Conservation (phyloP, 2,113 vertebrate genomes). For the Nansenia antarctica region DNA sequence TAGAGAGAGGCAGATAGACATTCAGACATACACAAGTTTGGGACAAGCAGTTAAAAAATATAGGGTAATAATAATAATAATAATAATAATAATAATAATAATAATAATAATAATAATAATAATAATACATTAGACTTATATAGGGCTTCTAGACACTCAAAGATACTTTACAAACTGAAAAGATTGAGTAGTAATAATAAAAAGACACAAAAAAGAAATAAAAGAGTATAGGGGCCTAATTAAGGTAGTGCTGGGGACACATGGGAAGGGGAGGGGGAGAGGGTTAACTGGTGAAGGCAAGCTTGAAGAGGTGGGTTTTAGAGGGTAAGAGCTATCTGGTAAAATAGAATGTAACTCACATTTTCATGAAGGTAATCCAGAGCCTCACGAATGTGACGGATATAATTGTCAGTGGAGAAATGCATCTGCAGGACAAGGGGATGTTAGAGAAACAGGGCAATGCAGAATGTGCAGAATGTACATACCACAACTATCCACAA, state of each 20-base stretch:
- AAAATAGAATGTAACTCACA: slow-evolving; percentile 58
- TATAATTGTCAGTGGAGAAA: slow-evolving; percentile 79
- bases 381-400: slow-evolving; percentile 68
- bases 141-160: too few relatives aligned
- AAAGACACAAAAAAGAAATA: too few relatives aligned
- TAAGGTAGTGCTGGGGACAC: too few relatives aligned
- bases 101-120: too few relatives aligned
- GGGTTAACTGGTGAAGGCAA: not conserved
- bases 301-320: too few relatives aligned
- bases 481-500: not conserved
- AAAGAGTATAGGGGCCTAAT: too few relatives aligned
- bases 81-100: too few relatives aligned
- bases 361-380: slow-evolving; percentile 85
- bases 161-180: too few relatives aligned
- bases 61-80: too few relatives aligned
- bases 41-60: not conserved
- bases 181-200: too few relatives aligned
- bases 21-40: slow-evolving; percentile 5
- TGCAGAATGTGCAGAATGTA: not conserved
- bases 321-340: not conserved
- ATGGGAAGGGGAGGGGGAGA: too few relatives aligned
- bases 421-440: slow-evolving; percentile 64
- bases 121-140: too few relatives aligned
- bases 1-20: not conserved
- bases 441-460: not conserved